Conservation (phyloP, 1,140 invertebrate genomes). For the Solen grandis region DNA sequence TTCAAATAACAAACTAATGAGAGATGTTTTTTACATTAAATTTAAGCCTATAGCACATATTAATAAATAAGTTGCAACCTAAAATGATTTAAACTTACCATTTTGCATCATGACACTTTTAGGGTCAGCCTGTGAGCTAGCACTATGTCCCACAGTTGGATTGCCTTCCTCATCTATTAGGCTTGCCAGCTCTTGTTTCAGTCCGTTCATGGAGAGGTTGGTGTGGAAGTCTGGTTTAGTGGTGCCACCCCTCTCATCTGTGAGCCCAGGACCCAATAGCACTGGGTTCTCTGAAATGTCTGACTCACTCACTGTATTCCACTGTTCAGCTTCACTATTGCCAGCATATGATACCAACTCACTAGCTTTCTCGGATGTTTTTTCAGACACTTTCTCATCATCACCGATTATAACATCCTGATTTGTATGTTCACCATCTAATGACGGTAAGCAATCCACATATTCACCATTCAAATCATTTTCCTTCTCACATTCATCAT, state of each 20-base stretch:
- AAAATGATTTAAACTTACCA: no score
- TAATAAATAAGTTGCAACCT: no score
- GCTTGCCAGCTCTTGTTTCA: constrained; percentile 77
- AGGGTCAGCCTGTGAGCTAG: no score
- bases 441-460: constrained; percentile 35
- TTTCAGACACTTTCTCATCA: background rate
- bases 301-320: constrained; percentile 62
- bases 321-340: constrained; percentile 56
- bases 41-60: no score
- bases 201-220: constrained; percentile 75
- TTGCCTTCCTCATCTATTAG: constrained; percentile 53
- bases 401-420: constrained; percentile 17
- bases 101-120: no score
- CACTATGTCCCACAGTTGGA: background rate
- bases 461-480: constrained; percentile 40
- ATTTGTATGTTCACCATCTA: background rate
- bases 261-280: no score
- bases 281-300: no score
- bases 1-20: no score
- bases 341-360: constrained; percentile 1
- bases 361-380: background rate
- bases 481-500: background rate
- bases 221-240: constrained; percentile 76
- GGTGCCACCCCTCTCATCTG: constrained; percentile 8
- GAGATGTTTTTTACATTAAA: no score